These are phyloP conservation scores for Hydrophis major DNA, from an alignment of 2,797 vertebrate genomes.

Conservation along the genomic window DNA sequence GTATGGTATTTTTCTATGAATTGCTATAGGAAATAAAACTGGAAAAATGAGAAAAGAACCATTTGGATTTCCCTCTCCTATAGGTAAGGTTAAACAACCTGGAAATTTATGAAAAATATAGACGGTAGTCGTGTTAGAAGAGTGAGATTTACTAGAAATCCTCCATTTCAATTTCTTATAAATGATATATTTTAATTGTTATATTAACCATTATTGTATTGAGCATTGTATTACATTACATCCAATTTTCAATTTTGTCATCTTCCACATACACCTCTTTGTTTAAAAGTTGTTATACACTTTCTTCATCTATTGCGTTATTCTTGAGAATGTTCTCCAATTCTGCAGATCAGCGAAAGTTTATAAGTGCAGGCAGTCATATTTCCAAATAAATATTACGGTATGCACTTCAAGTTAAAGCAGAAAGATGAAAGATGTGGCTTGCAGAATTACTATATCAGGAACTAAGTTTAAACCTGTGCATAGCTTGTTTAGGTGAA, in stretches of 20 bases:
- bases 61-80: neutral
- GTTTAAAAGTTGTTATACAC: neutral
- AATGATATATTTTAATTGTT: too few relatives aligned
- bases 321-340: neutral
- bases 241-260: neutral
- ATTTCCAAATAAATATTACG: neutral
- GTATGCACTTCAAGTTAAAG: neutral
- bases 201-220: neutral
- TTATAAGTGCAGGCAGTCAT: neutral
- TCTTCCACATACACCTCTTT: neutral
- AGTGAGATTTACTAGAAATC: neutral
- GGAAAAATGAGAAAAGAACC: neutral
- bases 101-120: neutral
- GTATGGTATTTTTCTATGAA: neutral
- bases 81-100: neutral
- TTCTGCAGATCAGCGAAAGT: neutral
- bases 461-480: neutral
- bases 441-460: neutral
- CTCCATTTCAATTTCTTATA: neutral
- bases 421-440: neutral
- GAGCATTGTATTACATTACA: neutral
- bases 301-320: neutral
- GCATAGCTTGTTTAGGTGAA: neutral
- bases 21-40: neutral
- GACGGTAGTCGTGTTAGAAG: neutral